phyloP scores from a whole-genome alignment of 1,140 invertebrate genomes.

The Druon quercuslanigerum region DNA sequence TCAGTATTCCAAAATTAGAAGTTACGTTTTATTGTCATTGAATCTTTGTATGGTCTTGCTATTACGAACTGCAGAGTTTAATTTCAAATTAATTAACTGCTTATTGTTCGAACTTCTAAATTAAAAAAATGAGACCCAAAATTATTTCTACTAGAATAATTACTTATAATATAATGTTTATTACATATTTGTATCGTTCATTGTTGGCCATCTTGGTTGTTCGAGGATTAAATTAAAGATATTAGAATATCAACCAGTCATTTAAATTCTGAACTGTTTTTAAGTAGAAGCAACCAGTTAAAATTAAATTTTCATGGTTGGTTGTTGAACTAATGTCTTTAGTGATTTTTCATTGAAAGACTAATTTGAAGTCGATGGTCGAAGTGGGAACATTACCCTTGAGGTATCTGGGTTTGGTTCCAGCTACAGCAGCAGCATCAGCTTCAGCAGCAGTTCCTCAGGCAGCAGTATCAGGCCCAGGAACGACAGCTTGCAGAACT shows the following conservation, averaged over 20 bases:
- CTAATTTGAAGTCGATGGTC: slow-evolving; percentile 3
- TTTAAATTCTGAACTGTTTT: background rate
- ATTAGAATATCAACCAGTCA: background rate
- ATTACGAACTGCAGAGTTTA: background rate
- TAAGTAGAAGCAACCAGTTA: too few species aligned
- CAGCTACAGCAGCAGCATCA: slow-evolving; percentile 94
- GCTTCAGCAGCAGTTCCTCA: slow-evolving; percentile 90
- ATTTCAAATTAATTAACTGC: background rate
- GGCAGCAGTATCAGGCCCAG: slow-evolving; percentile 92
- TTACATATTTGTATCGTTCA: too few species aligned
- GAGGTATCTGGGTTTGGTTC: slow-evolving; percentile 75
- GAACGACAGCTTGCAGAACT: slow-evolving; percentile 90
- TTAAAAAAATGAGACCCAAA: background rate
- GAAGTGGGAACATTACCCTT: slow-evolving; percentile 66
- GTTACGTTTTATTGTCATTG: slow-evolving; percentile 16
- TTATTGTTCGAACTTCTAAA: rapidly evolving
- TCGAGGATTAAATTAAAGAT: background rate
- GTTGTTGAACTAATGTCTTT: slow-evolving; percentile 17
- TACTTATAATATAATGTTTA: too few species aligned
- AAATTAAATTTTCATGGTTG: background rate
- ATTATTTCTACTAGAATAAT: background rate
- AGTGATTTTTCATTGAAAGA: slow-evolving; percentile 3
- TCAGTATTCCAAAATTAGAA: background rate
- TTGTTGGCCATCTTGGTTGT: background rate
- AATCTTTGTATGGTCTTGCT: background rate